phyloP scores from a whole-genome alignment of 2,888 invertebrate species.

The Oxytorus armatus region DNA sequence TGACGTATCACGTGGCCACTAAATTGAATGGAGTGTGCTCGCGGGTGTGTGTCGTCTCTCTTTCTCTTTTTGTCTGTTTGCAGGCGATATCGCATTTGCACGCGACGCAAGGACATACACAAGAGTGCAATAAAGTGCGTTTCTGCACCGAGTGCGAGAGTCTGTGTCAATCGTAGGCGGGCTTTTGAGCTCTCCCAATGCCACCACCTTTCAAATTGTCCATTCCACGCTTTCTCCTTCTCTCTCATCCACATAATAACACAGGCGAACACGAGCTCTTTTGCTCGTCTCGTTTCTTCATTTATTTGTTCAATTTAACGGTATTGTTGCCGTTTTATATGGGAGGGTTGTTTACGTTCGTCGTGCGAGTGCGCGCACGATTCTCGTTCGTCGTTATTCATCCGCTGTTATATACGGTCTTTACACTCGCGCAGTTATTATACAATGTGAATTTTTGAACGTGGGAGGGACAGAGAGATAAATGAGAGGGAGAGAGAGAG shows the following conservation, averaged over 20 bases:
- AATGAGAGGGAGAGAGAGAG: not conserved
- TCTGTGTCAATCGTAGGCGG: conserved; percentile 28
- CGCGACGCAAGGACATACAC: conserved; percentile 73
- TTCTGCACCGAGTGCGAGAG: conserved; percentile 54
- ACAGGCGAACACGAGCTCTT: conserved; percentile 9
- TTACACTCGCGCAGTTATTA: conserved; percentile 24
- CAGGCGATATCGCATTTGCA: conserved; percentile 66
- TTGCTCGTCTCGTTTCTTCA: conserved; percentile 18
- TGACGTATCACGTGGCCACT: conserved; percentile 75
- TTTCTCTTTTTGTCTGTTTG: conserved; percentile 72
- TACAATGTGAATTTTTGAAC: conserved; percentile 52
- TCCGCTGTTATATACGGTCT: conserved; percentile 17
- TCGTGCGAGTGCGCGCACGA: conserved; percentile 16
- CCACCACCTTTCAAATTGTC: not conserved
- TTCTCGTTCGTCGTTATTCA: conserved; percentile 46
- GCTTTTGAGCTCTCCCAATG: conserved; percentile 6
- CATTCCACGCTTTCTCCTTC: conserved; percentile 9
- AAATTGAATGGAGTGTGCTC: conserved; percentile 74
- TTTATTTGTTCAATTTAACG: conserved; percentile 81
- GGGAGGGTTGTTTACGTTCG: conserved; percentile 64
- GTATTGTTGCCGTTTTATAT: conserved; percentile 73
- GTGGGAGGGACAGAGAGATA: conserved; percentile 58
- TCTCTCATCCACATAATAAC: conserved; percentile 15
- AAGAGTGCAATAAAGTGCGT: conserved; percentile 30
- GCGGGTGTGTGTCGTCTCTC: conserved; percentile 7